Percentiles rank a stretch among this genome's conserved stretches.
phyloP scores from a whole-genome alignment of 2,888 invertebrate genomes.

The Falcaria lacertinaria region DNA sequence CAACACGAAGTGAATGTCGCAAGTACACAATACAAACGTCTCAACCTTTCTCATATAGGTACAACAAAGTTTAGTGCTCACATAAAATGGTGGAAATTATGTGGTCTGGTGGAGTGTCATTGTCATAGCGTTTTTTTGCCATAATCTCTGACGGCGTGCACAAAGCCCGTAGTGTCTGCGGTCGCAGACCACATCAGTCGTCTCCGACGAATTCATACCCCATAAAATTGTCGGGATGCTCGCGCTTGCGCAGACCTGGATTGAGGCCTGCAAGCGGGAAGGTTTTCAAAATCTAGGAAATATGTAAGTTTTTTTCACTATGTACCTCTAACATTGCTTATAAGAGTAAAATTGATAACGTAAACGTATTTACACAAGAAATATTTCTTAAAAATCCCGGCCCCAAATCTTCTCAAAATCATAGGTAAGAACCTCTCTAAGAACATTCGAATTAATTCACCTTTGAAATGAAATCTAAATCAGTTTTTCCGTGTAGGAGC shows the following conservation, averaged over 20 bases:
- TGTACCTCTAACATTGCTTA: too few relatives aligned
- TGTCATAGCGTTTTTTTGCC: constrained; percentile 30
- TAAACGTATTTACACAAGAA: too few relatives aligned
- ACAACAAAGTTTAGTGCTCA: neutral
- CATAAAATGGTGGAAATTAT: constrained; percentile 11
- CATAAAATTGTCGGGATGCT: constrained; percentile 35
- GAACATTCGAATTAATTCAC: too few relatives aligned
- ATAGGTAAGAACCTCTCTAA: too few relatives aligned
- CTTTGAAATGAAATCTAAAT: too few relatives aligned
- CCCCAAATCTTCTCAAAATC: too few relatives aligned
- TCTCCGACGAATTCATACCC: constrained; percentile 48
- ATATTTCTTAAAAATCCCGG: too few relatives aligned
- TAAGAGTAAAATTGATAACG: too few relatives aligned
- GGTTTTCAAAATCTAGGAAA: too few relatives aligned
- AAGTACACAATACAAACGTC: neutral
- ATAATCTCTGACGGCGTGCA: constrained; percentile 37
- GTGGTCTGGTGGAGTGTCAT: constrained; percentile 31
- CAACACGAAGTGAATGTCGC: neutral
- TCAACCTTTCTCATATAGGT: neutral
- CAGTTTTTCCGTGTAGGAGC: too few relatives aligned
- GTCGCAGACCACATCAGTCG: constrained; percentile 44
- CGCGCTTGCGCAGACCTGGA: neutral
- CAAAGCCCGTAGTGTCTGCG: constrained; percentile 31
- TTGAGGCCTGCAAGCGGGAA: neutral
- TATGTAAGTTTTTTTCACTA: too few relatives aligned